These are phyloP conservation scores for Hypercompe scribonia DNA, from an alignment of 2,888 invertebrate species.

Conservation along the genomic window DNA sequence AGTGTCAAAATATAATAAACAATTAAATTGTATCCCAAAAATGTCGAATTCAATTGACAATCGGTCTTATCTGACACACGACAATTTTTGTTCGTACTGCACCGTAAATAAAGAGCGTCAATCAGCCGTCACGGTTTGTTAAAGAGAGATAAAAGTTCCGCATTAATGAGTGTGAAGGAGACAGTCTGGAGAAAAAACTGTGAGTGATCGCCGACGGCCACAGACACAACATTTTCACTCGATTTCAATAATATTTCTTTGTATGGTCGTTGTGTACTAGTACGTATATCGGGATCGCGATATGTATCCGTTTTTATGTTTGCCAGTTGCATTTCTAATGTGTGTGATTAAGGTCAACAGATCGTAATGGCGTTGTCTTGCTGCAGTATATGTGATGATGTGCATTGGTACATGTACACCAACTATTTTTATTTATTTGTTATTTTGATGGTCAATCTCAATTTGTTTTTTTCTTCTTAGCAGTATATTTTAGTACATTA, in stretches of 20 bases:
- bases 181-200: slow-evolving; percentile 38
- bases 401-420: slow-evolving; percentile 24
- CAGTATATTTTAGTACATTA: neutral
- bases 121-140: slow-evolving; percentile 50
- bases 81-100: neutral
- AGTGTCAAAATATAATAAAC: slow-evolving; percentile 53
- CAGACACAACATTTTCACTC: slow-evolving; percentile 61
- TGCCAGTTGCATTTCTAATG: slow-evolving; percentile 67
- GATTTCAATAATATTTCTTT: slow-evolving; percentile 62
- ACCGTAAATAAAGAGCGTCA: slow-evolving; percentile 55
- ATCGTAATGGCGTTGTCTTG: slow-evolving; percentile 46
- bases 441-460: neutral
- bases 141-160: slow-evolving; percentile 34
- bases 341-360: slow-evolving; percentile 70
- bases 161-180: slow-evolving; percentile 45
- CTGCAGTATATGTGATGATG: slow-evolving; percentile 40
- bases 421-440: no score
- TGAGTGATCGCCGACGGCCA: slow-evolving; percentile 40
- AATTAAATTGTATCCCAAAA: slow-evolving; percentile 44
- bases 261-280: slow-evolving; percentile 34
- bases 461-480: neutral
- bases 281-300: slow-evolving; percentile 47
- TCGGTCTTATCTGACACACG: slow-evolving; percentile 48
- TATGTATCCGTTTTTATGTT: slow-evolving; percentile 61
- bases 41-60: slow-evolving; percentile 45